Base-by-base conservation (phyloP, 2,888 invertebrate species). In the Drosophila fungiperda region DNA sequence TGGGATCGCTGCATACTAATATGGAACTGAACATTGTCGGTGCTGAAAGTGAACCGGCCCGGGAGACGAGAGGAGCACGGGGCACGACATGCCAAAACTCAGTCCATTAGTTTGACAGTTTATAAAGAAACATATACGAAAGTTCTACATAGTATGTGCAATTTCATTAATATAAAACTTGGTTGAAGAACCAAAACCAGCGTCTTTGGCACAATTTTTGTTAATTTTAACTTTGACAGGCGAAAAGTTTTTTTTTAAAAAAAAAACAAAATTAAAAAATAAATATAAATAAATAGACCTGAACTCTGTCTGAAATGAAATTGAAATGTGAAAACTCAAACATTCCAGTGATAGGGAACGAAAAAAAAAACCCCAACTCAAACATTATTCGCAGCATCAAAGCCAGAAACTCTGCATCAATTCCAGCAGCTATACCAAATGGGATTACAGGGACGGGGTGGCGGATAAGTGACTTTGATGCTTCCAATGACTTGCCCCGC, bases 151-250 rank as follows among this genome's bases (percentile, higher is more conserved):
- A 58, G 76, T 72, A 90, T 90, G 90, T 90, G 89, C 90, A 87
- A 87, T 87, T 87, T 87, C 87, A 90, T 87, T 87, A 87, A 90
- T 87, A 87, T 84, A 77, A 88, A 87, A 88, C 90, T 86, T 89
- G 73, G 74, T 80, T 82, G 75, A 77, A 70, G 75, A 73, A 67
- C 72, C 71, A 57, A 64, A 59, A 45, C 45, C 62, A 52, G 50
- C 69, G 64, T 68, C 69, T 67, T 75, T 69, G 53, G 72, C 70
- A 62, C 70, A 80, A 77, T 80, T 86, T 86, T 82, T 89, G 89
- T 87, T 86, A 86, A 86, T 86, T 89, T 86, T 36, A 86, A 86
- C 80, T 89, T 89, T 76, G 73, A 70, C 80, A 72, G 59, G 57
- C 58, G 1, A 58, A 40, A 38, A 45, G 23, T 23, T 45, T 45